phyloP scores from a whole-genome alignment of 1,140 invertebrate species.

The Orius insidiosus region DNA sequence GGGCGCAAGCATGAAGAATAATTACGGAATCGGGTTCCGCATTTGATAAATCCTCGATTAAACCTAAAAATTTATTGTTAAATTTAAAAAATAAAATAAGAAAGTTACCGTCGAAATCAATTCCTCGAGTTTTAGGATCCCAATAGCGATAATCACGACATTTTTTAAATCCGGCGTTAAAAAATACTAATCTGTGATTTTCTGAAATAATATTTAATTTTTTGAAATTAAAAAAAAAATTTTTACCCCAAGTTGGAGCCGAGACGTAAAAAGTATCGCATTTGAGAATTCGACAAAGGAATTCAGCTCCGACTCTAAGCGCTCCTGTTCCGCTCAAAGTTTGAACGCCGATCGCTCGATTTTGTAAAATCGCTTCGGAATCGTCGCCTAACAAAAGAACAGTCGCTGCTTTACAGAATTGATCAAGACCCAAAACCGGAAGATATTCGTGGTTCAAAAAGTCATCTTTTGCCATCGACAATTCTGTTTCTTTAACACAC shows the following conservation, averaged over 20 bases:
- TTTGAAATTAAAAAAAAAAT: background rate
- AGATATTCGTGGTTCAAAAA: slow-evolving; percentile 91
- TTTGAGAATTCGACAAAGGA: slow-evolving; percentile 57
- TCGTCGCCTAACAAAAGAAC: slow-evolving; percentile 69
- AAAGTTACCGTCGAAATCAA: slow-evolving; percentile 56
- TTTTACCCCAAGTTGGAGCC: slow-evolving; percentile 84
- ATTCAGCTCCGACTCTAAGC: slow-evolving; percentile 75
- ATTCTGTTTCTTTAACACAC: slow-evolving; percentile 83
- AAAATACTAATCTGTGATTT: slow-evolving; percentile 83
- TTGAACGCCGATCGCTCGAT: slow-evolving; percentile 73
- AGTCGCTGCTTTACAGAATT: slow-evolving; percentile 61
- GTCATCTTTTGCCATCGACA: slow-evolving; percentile 57
- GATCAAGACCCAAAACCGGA: slow-evolving; percentile 76
- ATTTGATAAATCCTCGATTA: slow-evolving; percentile 59
- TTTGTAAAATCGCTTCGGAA: slow-evolving; percentile 25
- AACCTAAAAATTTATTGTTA: slow-evolving; percentile 51
- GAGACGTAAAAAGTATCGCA: slow-evolving; percentile 77
- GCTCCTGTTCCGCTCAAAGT: slow-evolving; percentile 86
- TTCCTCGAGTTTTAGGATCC: slow-evolving; percentile 51
- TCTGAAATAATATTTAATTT: slow-evolving; percentile 32
- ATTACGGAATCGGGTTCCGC: slow-evolving; percentile 80
- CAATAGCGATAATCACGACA: slow-evolving; percentile 85
- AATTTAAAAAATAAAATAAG: slow-evolving; percentile 25
- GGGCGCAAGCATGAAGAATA: slow-evolving; percentile 89
- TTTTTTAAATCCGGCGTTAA: slow-evolving; percentile 68